Evolutionary conservation across 1,140 invertebrate species (phyloP).

Genomic region (Drosophila biarmipes): DNA sequence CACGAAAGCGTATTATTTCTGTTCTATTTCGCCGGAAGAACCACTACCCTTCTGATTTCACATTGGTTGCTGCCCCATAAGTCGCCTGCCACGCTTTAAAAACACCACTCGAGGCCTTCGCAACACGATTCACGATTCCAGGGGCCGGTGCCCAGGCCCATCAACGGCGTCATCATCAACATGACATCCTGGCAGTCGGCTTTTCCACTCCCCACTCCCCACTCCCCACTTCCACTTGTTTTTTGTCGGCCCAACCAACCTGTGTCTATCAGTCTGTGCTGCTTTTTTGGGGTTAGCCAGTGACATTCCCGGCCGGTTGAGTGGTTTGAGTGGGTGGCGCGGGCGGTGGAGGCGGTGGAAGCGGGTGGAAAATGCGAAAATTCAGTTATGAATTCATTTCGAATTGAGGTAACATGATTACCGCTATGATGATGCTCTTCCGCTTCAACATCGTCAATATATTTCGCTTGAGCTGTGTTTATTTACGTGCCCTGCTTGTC

Average conservation of each 20-base stretch:
- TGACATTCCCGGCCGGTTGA: conserved; percentile 46
- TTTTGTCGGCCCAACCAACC: background rate
- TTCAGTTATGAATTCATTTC: conserved; percentile 84
- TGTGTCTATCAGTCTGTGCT: conserved; percentile 42
- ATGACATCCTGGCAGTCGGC: conserved; percentile 44
- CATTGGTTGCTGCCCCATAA: conserved; percentile 31
- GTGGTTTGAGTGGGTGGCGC: conserved; percentile 10
- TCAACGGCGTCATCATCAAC: conserved; percentile 46
- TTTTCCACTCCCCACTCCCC: conserved; percentile 12
- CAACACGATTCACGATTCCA: conserved; percentile 25
- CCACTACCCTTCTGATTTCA: conserved; percentile 15
- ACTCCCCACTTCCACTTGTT: background rate
- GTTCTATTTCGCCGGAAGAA: background rate
- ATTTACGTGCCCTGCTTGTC: conserved; percentile 64
- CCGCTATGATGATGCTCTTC: conserved; percentile 83
- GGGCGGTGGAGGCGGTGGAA: background rate
- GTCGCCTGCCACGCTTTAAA: conserved; percentile 57
- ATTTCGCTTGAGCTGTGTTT: conserved; percentile 80
- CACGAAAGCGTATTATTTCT: conserved; percentile 3
- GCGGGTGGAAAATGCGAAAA: conserved; percentile 66
- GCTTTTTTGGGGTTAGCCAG: conserved; percentile 46
- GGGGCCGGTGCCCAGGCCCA: conserved; percentile 19
- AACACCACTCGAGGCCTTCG: conserved; percentile 49
- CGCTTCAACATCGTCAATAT: conserved; percentile 81
- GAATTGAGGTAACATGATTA: conserved; percentile 84